phyloP scores from a whole-genome alignment of 2,888 invertebrate species.

The Sussaba pulchella region DNA sequence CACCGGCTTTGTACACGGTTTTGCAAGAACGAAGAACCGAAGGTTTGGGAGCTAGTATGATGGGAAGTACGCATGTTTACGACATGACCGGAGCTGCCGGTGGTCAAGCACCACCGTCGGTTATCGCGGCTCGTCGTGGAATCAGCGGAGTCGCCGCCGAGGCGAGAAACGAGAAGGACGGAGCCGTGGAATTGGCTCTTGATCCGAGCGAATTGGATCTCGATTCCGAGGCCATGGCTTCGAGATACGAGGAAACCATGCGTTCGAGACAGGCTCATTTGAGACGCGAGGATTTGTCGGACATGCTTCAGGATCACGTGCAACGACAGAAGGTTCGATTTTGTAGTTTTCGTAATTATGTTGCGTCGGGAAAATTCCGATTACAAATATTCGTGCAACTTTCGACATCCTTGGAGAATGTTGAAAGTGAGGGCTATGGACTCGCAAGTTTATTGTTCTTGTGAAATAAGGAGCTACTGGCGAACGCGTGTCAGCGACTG shows the following conservation, averaged over 20 bases:
- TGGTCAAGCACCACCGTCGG: constrained; percentile 86
- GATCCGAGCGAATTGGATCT: constrained; percentile 99
- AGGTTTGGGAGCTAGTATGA: constrained; percentile 95
- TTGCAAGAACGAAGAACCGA: constrained; percentile 97
- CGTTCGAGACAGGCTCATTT: constrained; percentile 95
- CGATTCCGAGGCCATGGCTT: constrained; percentile 98
- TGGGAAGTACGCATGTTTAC: constrained; percentile 99
- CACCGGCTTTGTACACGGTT: constrained; percentile 97
- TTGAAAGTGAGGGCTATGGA: too few species aligned
- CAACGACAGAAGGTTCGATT: constrained; percentile 94
- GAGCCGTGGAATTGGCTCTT: constrained; percentile 96
- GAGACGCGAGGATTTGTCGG: constrained; percentile 97
- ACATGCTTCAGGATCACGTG: constrained; percentile 99
- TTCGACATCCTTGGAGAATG: too few species aligned
- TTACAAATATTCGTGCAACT: too few species aligned
- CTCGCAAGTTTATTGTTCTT: too few species aligned
- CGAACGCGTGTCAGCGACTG: too few species aligned
- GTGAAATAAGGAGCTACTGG: too few species aligned
- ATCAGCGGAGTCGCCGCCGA: constrained; percentile 82
- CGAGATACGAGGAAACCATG: constrained; percentile 97
- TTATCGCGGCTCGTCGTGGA: constrained; percentile 82
- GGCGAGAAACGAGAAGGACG: constrained; percentile 84
- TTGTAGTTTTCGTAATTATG: background rate
- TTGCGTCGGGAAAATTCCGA: background rate
- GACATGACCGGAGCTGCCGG: constrained; percentile 92